Base-by-base conservation (phyloP, 1,140 invertebrate genomes). In the Drosophila takahashii region DNA sequence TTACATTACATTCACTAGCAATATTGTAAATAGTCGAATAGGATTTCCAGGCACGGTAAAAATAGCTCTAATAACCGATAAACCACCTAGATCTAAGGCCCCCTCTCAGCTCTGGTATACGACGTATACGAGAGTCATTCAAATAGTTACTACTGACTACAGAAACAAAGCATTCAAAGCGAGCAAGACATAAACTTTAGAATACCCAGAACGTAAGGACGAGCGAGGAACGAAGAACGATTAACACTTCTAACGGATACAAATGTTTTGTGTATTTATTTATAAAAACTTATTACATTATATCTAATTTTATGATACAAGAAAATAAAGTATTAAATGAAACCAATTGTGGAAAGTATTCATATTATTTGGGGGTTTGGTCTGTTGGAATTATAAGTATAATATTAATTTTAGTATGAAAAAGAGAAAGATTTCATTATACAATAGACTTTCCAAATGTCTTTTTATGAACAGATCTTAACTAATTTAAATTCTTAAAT, bases 281-380 rank as follows among this genome's bases (percentile, higher is more conserved):
- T 87, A 81, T 73, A 58, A 69, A 47, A 79, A 60, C 37, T 65
- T 72, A 57, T 69, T 59, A 75, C 52, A 66, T 66, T 84, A 47
- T 47, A 77, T 81, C 60, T 79, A 85, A 76, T 67, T 86, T 78
- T 64, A 86, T 78, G 73, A 85, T 78, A 67, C 67, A 59, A 81
- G 37, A 75, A 73, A 86, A 87, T 86, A 86, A 86, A 86, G 81
- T 86, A 86, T 86, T 86, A 86, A 75, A 81, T 87, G 79, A 86
- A 87, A 89, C 85, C 80, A 89, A 79, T 36, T 13, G 6, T 1
- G 10, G 1, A 5, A n/a, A 0, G 4, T 29, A n/a, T 29, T 11
- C 13, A 27, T 27, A 10, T 22, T 2, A 4, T 54, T n/a, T 22
- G 2, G 8, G 2, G 11, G 10, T 9, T 13, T 13, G 26, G 2